phyloP scores from a whole-genome alignment of 2,888 invertebrate genomes.

The Parnassius orleans region DNA sequence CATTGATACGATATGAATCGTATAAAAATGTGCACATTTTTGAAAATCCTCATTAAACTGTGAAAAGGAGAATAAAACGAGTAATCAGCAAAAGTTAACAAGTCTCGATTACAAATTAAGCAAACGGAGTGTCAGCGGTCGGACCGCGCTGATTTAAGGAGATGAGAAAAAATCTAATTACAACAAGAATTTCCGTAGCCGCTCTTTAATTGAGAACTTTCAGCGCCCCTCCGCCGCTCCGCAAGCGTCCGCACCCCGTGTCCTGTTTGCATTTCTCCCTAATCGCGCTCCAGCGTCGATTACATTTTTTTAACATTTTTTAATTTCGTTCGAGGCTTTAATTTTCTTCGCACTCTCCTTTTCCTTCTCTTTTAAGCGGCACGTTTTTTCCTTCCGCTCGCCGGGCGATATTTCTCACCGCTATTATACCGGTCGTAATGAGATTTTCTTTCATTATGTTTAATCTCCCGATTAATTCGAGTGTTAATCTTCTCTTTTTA shows the following conservation, averaged over 20 bases:
- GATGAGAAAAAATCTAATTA: slow-evolving; percentile 80
- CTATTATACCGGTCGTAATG: slow-evolving; percentile 78
- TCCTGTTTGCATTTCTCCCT: slow-evolving; percentile 71
- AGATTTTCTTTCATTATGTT: slow-evolving; percentile 82
- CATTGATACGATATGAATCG: no score
- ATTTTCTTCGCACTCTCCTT: slow-evolving; percentile 76
- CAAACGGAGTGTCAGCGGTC: slow-evolving; percentile 67
- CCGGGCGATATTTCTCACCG: slow-evolving; percentile 73
- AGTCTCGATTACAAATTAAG: slow-evolving; percentile 80
- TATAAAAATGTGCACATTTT: neutral
- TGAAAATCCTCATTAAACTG: slow-evolving; percentile 23
- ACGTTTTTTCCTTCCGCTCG: slow-evolving; percentile 59
- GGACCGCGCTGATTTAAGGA: slow-evolving; percentile 68
- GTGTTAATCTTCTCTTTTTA: slow-evolving; percentile 77
- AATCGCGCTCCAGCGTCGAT: slow-evolving; percentile 72
- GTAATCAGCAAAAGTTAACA: slow-evolving; percentile 61
- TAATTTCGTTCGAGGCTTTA: slow-evolving; percentile 79
- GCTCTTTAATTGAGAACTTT: slow-evolving; percentile 78
- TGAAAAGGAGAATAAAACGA: slow-evolving; percentile 65
- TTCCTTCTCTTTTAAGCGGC: slow-evolving; percentile 71
- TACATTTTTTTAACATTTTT: slow-evolving; percentile 78
- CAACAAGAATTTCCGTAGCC: slow-evolving; percentile 68
- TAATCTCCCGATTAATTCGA: slow-evolving; percentile 81
- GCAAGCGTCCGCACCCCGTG: slow-evolving; percentile 28
- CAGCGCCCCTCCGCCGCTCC: slow-evolving; percentile 37